These are phyloP conservation scores for Amblyornis subalaris DNA, from an alignment of 2,113 vertebrate genomes.

Conservation along the genomic window DNA sequence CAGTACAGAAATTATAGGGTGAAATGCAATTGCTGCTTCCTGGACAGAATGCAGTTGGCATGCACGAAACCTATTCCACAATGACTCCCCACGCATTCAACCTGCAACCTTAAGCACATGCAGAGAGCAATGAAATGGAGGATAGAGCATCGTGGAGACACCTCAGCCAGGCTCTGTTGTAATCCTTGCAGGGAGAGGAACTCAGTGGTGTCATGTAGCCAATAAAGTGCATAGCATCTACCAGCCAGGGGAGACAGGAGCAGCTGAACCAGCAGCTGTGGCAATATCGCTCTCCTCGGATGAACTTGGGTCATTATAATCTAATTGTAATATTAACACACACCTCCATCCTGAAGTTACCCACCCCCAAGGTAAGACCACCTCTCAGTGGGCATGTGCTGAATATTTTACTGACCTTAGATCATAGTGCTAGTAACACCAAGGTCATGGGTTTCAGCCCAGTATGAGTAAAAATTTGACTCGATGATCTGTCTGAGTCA, in stretches of 20 bases:
- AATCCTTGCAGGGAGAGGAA: background rate
- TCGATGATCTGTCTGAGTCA: background rate
- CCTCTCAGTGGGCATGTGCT: background rate
- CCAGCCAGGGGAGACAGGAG: background rate
- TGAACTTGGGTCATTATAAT: background rate
- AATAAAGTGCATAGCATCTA: background rate
- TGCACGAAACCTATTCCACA: background rate
- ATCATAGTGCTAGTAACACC: background rate
- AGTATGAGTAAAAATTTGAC: rapidly evolving
- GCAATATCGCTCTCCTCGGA: background rate
- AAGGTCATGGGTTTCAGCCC: rapidly evolving
- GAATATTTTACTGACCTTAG: background rate
- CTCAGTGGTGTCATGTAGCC: rapidly evolving
- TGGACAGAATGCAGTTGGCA: background rate
- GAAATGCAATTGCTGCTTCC: background rate
- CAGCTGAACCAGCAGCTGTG: background rate
- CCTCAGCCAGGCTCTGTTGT: background rate
- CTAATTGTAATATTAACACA: background rate
- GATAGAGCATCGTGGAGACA: background rate
- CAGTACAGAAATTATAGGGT: background rate
- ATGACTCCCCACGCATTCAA: background rate
- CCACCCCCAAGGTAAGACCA: background rate
- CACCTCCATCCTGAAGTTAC: background rate
- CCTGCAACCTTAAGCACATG: background rate
- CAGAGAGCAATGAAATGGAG: background rate